Percentiles rank a stretch among this genome's conserved stretches.
Conservation (phyloP, 2,113 vertebrate species). For the Ascaphus truei region DNA sequence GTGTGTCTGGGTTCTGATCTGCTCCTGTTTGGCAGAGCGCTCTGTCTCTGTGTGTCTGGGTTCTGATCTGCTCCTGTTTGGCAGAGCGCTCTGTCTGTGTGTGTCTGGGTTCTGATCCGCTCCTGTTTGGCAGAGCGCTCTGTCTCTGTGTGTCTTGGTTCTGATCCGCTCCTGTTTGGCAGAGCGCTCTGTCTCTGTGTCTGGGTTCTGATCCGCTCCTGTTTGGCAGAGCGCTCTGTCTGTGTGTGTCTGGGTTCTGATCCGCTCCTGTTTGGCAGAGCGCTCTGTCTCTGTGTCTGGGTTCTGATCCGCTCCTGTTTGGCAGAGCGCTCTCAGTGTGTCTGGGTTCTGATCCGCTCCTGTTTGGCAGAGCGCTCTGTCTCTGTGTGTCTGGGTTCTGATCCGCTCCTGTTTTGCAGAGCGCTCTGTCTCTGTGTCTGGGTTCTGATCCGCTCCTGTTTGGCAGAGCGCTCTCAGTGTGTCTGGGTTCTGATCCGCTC, state of each 20-base stretch:
- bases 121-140: no score
- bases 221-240: constrained; percentile 76
- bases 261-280: no score
- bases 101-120: no score
- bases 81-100: constrained; percentile 85
- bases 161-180: not conserved
- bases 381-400: not conserved
- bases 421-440: constrained; percentile 37
- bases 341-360: constrained; percentile 86
- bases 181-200: constrained; percentile 59
- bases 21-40: constrained; percentile 60
- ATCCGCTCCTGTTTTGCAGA: constrained; percentile 52
- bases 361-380: no score
- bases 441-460: not conserved
- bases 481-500: constrained; percentile 87
- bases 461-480: constrained; percentile 81
- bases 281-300: not conserved
- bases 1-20: not conserved
- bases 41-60: not conserved
- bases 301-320: not conserved
- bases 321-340: constrained; percentile 84
- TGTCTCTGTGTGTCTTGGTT: not conserved
- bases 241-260: no score
- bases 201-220: not conserved
- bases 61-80: not conserved